Base-by-base conservation (phyloP, 2,797 vertebrate genomes). In the Sarcoramphus papa region DNA sequence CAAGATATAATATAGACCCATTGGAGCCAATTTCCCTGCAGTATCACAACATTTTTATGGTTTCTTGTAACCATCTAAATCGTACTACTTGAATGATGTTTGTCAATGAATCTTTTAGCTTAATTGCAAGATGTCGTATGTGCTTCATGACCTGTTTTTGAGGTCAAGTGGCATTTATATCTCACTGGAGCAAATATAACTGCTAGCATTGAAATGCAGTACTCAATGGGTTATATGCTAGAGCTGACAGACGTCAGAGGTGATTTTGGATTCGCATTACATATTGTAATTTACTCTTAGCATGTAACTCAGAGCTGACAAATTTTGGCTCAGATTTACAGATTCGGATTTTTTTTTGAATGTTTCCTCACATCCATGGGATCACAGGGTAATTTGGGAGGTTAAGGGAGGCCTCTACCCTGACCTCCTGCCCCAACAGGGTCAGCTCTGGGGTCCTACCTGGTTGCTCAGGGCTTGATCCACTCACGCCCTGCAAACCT, bases 1-100 rank as follows among this genome's bases (percentile, higher is more conserved):
- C 92, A 93, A 79, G 91, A 92, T 43, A 56, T 65, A 91, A 93
- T 82, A 80, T 31, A 95, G 94, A 92, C 56, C 78, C 88, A 60
- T 9, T 68, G 74, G 85, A 94, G 85, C 90, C 86, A 84, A 92
- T 94, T 97, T 97, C 93, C 93, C 93, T 85, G 83, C 91, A 96
- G 78, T 53, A 93, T 81, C 91, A 69, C 91, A 69, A 81, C 53
- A 28, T 79, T 88, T 96, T 97, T 94, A 97, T 90, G 88, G 89
- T 82, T 97, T 97, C 95, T 96, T 97, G 96, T 95, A 97, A 97
- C 86, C 56, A 74, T 62, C 84, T 92, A 64, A 89, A 89, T 79
- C 4, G 31, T 90, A 62, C 69, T 64, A 60, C 73, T 87, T 40
- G 43, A 97, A 81, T 48, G 35, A 96, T 92, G 81, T 37, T 94